Evolutionary conservation across 2,113 vertebrate genomes (phyloP), one percentile per base, ranked within the genome.

Genomic region (Muntiacus reevesi): DNA sequence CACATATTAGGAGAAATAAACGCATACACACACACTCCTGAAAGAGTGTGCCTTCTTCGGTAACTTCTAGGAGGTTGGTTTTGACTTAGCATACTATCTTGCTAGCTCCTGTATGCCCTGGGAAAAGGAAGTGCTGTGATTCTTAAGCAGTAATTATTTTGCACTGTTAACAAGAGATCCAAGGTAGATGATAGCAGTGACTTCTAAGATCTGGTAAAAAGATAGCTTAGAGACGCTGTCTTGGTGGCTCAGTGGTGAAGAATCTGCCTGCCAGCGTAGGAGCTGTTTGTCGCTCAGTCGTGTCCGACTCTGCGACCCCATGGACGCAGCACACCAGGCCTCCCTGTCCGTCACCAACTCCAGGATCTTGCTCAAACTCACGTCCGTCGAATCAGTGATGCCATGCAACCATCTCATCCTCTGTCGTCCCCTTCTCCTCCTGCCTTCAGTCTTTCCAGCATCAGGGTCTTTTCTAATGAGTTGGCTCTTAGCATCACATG

Each of bases 181-280:
- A 40, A 64, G 78, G 3, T 62, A 87, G 30, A n/a, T 40, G 55
- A 54, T 19, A 52, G 12, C 30, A n/a, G 23, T 21, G 16, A 79
- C 55, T 54, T 94, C 54, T 67, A 82, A 74, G 43, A 84, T 85
- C 60, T 43, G 30, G 10, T 82, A 59, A 90, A 82, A 76, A 23
- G 64, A 2, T 11, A 23, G 23, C 19, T 40, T 40, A 12, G 67
- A 23, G n/a, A 19, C 0, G 3, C 71, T 76, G 11, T 7, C 71
- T 6, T 14, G 21, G 23, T 27, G 23, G 36, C 71, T 76, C 71
- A 1, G 23, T 43, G 36, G 36, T 76, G 3, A 43, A 14, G 71
- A 27, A 43, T 14, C 23, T 27, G 23, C 40, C 71, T 27, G 71
- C 40, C 36, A 43, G 0, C 2, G 10, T 12, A 11, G n/a, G 64